Evolutionary conservation across 2,797 vertebrate genomes (phyloP).

Genomic region (Periparus ater): DNA sequence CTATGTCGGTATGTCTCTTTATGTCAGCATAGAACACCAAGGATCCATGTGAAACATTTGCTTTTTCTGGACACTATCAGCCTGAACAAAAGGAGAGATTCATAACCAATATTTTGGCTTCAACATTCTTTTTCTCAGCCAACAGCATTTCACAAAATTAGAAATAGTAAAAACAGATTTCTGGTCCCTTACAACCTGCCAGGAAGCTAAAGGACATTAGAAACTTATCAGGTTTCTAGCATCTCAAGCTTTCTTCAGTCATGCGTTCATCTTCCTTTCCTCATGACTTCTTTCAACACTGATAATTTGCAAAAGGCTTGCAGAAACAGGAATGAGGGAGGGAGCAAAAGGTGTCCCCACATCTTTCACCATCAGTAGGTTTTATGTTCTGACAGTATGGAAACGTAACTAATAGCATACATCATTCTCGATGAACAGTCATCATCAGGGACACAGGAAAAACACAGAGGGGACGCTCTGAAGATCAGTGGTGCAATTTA

Average conservation of each 20-base stretch:
- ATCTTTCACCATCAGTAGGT: not conserved
- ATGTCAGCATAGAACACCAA: not conserved
- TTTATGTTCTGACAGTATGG: not conserved
- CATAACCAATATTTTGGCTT: not conserved
- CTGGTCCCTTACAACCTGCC: not conserved
- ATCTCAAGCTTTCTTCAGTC: not conserved
- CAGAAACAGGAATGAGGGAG: not conserved
- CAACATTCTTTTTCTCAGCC: not conserved
- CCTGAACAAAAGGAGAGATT: not conserved
- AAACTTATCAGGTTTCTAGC: not conserved
- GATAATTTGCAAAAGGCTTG: not conserved
- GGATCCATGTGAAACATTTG: not conserved
- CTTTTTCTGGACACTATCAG: not conserved
- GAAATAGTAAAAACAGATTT: not conserved
- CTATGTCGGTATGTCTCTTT: not conserved
- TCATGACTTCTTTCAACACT: not conserved
- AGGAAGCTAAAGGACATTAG: not conserved
- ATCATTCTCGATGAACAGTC: not conserved
- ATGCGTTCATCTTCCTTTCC: not conserved
- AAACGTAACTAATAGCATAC: not conserved
- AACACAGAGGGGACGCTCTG: not conserved
- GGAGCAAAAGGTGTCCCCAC: not conserved
- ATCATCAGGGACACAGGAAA: not conserved
- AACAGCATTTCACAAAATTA: not conserved
- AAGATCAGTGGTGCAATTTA: not conserved